These are phyloP conservation scores for Pelvicachromis taeniatus DNA, from an alignment of 2,113 vertebrate genomes.

Conservation along the genomic window DNA sequence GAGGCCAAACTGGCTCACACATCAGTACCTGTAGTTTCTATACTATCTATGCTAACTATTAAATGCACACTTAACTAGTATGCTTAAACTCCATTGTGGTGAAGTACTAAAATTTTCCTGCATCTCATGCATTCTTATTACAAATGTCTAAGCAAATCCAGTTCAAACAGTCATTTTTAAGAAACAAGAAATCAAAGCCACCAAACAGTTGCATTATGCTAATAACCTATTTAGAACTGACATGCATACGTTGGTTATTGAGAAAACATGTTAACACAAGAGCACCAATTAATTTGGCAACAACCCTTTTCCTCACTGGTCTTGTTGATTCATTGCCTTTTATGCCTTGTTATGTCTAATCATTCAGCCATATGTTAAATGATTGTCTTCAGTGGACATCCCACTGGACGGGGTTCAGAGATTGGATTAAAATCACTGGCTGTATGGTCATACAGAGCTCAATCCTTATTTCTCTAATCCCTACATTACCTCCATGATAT, in stretches of 20 bases:
- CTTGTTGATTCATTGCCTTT: neutral
- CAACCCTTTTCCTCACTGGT: neutral
- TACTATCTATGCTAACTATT: neutral
- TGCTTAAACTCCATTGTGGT: neutral
- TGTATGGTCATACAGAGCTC: slow-evolving; percentile 37
- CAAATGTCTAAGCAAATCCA: neutral
- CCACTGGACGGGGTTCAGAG: slow-evolving; percentile 2
- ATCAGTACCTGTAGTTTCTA: neutral
- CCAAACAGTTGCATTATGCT: neutral
- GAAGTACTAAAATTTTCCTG: neutral
- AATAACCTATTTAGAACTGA: neutral
- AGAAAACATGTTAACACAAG: neutral
- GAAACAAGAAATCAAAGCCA: neutral
- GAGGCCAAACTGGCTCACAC: neutral
- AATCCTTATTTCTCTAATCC: slow-evolving; percentile 53
- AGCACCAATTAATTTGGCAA: neutral
- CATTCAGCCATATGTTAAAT: slow-evolving; percentile 34
- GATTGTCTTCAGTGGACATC: neutral
- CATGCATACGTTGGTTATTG: neutral
- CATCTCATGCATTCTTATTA: neutral
- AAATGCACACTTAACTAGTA: neutral
- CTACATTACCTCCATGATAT: slow-evolving; percentile 40
- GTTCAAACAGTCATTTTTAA: neutral
- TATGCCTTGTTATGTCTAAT: slow-evolving; percentile 2
- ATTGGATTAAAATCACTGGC: slow-evolving; percentile 60